phyloP scores from a whole-genome alignment of 2,797 vertebrate genomes.

The Columba guinea region DNA sequence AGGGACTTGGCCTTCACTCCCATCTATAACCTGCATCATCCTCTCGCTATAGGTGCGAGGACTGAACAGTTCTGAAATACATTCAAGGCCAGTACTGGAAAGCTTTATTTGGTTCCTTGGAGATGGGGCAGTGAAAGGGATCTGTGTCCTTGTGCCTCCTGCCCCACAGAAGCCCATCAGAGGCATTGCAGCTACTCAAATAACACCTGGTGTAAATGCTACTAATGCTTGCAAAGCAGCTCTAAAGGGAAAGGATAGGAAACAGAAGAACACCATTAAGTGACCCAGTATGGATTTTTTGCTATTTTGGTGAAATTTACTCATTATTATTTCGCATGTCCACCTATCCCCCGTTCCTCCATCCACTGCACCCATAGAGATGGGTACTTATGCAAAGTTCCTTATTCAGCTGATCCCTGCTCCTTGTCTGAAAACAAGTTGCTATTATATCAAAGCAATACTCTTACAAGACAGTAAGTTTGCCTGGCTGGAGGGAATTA shows the following conservation, averaged over 20 bases:
- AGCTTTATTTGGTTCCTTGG: background rate
- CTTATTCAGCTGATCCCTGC: background rate
- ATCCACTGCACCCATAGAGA: background rate
- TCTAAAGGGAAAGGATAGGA: background rate
- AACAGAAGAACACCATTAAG: background rate
- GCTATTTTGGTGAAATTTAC: background rate
- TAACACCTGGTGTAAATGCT: background rate
- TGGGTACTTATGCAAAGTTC: background rate
- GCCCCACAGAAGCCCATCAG: background rate
- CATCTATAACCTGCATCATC: background rate
- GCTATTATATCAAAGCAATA: background rate
- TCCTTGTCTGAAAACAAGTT: background rate
- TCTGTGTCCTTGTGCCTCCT: background rate
- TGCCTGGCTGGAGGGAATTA: background rate
- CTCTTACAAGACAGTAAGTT: background rate
- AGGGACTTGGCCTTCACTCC: background rate
- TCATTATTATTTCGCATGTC: background rate
- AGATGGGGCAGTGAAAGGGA: background rate
- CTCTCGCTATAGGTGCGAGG: rapidly evolving
- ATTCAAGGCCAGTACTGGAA: background rate
- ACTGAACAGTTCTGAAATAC: background rate
- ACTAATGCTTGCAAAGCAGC: background rate
- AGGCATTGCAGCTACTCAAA: background rate
- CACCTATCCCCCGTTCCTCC: background rate
- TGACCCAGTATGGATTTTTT: background rate